Evolutionary conservation across 2,888 invertebrate species (phyloP).

Genomic region (Aporophyla nigra): DNA sequence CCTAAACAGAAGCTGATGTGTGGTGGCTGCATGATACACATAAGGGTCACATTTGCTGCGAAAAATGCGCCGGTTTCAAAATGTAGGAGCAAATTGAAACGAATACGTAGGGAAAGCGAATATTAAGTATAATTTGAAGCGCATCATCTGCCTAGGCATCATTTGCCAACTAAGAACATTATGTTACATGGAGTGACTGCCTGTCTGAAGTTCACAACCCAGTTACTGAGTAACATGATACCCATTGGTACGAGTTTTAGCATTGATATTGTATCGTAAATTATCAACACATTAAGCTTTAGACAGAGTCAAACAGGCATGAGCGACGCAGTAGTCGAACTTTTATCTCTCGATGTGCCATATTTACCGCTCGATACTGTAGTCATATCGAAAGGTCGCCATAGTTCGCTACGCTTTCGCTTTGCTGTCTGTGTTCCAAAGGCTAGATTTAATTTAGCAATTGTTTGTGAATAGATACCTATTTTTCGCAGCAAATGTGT

Average conservation of each 20-base stretch:
- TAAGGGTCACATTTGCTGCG: slow-evolving; percentile 30
- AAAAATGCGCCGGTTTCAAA: background rate
- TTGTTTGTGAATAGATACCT: background rate
- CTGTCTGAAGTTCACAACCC: background rate
- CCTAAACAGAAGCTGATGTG: slow-evolving; percentile 75
- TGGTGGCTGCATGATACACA: slow-evolving; percentile 47
- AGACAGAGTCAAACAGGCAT: background rate
- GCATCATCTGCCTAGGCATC: background rate
- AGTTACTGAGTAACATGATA: background rate
- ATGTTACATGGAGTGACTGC: background rate
- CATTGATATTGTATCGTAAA: background rate
- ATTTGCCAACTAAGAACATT: background rate
- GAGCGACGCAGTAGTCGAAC: background rate
- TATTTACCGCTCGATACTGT: background rate
- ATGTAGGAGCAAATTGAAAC: background rate
- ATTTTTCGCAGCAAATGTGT: slow-evolving; percentile 47
- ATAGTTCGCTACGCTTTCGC: background rate
- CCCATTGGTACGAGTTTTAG: background rate
- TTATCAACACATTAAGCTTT: background rate
- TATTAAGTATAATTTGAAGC: background rate
- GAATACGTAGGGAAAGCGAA: background rate
- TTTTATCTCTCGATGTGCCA: background rate
- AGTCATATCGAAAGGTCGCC: background rate
- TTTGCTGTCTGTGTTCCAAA: background rate
- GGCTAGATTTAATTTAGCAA: background rate